Evolutionary conservation across 2,888 invertebrate species (phyloP).

Genomic region (Acanthosepion lycidas): DNA sequence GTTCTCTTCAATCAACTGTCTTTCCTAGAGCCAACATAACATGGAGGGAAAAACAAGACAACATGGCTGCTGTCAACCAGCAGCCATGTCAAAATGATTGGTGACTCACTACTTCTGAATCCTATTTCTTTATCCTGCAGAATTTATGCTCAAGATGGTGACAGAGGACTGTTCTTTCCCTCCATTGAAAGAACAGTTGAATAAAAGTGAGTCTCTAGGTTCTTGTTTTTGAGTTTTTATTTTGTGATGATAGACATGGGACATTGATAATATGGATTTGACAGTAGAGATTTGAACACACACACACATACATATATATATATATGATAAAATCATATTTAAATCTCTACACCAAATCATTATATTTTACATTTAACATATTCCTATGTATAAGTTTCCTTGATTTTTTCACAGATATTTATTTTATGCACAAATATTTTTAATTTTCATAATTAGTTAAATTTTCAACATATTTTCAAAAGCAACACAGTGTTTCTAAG

Average conservation of each 20-base stretch:
- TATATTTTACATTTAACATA: no score
- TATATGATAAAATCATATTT: no score
- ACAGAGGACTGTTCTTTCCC: background rate
- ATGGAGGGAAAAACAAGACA: background rate
- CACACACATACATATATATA: no score
- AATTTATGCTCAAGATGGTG: background rate
- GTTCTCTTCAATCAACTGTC: background rate
- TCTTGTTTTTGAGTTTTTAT: background rate
- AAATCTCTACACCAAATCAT: no score
- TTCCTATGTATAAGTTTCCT: no score
- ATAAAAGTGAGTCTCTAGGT: background rate
- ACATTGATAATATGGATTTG: background rate
- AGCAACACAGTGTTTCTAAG: no score
- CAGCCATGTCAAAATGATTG: background rate
- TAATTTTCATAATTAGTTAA: no score
- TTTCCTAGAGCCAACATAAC: background rate
- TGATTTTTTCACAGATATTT: no score
- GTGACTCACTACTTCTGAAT: background rate
- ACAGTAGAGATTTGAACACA: no score
- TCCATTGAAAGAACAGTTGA: background rate
- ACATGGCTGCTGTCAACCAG: background rate
- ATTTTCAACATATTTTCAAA: no score
- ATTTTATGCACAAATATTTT: no score
- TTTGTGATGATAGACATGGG: background rate
- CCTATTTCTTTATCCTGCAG: background rate